These are phyloP conservation scores for Brachionus sp. DNA, from an alignment of 1,140 invertebrate species.

Conservation along the genomic window DNA sequence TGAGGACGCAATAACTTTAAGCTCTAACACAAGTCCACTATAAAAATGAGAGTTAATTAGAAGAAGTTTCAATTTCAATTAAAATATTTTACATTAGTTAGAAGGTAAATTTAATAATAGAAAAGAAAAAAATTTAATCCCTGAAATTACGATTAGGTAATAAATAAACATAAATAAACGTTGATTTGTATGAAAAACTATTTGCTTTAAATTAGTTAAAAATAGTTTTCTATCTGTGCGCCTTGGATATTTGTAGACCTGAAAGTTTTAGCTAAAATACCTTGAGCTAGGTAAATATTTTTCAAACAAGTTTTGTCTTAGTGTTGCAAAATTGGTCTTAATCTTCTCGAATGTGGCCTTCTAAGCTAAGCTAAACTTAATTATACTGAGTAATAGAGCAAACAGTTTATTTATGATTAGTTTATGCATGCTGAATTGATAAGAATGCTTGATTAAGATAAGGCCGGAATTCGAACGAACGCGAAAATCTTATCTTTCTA, in stretches of 20 bases:
- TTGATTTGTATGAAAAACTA: neutral
- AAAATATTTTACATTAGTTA: slow-evolving; percentile 1
- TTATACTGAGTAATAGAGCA: neutral
- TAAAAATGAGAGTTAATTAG: neutral
- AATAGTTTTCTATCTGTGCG: neutral
- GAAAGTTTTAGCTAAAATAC: neutral
- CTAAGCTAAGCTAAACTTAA: neutral
- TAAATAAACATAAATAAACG: neutral
- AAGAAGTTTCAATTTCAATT: neutral
- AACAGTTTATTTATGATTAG: neutral
- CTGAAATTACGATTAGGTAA: neutral
- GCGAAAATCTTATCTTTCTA: neutral
- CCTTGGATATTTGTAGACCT: neutral
- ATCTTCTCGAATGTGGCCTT: neutral
- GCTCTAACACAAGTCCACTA: neutral
- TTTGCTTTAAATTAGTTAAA: neutral
- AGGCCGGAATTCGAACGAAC: neutral
- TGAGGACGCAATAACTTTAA: slow-evolving; percentile 22
- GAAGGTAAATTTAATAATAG: neutral
- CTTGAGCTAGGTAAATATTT: neutral
- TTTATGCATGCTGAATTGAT: neutral
- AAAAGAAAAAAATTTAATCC: neutral
- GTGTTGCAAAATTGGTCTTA: neutral
- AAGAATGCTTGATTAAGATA: neutral
- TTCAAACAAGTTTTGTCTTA: neutral